Percentiles rank a stretch among this genome's conserved stretches.
These are phyloP conservation scores for Teleiodes luculella DNA, from an alignment of 2,888 invertebrate genomes.

Conservation along the genomic window DNA sequence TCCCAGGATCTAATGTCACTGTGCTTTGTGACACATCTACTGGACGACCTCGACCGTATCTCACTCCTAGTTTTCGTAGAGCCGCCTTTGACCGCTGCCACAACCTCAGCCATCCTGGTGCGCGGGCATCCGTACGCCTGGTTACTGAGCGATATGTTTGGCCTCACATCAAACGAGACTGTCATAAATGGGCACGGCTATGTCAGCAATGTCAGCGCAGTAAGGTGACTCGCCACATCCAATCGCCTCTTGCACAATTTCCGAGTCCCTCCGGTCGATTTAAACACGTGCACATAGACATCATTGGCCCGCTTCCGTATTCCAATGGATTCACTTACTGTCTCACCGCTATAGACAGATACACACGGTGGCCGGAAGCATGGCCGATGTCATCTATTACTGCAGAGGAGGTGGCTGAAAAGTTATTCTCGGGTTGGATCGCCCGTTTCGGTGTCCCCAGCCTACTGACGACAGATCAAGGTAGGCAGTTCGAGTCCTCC, in stretches of 20 bases:
- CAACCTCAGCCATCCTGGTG: conserved; percentile 25
- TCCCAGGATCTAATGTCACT: conserved; percentile 20
- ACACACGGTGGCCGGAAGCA: conserved; percentile 33
- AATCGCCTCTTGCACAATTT: conserved; percentile 19
- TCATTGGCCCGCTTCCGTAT: conserved; percentile 30
- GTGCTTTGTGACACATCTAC: conserved; percentile 22
- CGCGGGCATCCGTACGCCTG: too few relatives aligned
- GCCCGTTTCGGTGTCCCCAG: conserved; percentile 48
- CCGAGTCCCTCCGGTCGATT: conserved; percentile 21
- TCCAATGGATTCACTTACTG: conserved; percentile 21
- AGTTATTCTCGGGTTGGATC: conserved; percentile 47
- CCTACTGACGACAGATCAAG: conserved; percentile 27
- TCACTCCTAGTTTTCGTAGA: conserved; percentile 17
- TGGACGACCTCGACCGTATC: conserved; percentile 19
- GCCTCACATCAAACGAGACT: conserved; percentile 40
- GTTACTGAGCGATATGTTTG: conserved; percentile 42
- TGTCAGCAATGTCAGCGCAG: conserved; percentile 39
- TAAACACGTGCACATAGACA: conserved; percentile 45
- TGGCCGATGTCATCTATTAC: conserved; percentile 41
- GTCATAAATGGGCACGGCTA: conserved; percentile 31
- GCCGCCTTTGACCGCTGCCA: conserved; percentile 20
- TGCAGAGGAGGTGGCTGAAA: conserved; percentile 39
- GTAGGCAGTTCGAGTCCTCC: conserved; percentile 35
- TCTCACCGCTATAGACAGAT: conserved; percentile 34
- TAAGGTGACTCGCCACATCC: conserved; percentile 23